Evolutionary conservation across 2,113 vertebrate genomes (phyloP).

Genomic region (Hiodon tergisus): DNA sequence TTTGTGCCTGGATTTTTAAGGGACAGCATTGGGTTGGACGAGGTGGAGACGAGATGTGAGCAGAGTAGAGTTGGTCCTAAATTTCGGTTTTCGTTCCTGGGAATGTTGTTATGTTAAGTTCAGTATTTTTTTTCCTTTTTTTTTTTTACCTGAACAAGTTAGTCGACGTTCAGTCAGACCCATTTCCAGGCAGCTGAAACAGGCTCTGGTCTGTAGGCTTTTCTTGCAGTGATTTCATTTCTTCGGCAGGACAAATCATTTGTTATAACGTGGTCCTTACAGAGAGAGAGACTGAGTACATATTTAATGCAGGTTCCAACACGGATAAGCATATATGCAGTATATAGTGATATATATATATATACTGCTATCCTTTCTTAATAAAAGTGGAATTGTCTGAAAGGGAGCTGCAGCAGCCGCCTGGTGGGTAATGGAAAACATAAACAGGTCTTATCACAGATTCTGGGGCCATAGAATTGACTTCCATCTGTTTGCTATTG

Average conservation of each 20-base stretch:
- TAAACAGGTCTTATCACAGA: slow-evolving; percentile 57
- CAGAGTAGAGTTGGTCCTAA: too few relatives aligned
- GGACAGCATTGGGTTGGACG: too few relatives aligned
- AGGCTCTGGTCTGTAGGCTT: neutral
- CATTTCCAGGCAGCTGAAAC: neutral
- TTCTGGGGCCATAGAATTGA: slow-evolving; percentile 43
- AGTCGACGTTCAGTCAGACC: neutral
- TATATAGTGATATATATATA: neutral
- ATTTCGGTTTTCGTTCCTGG: slow-evolving; percentile 25
- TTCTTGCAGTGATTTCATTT: neutral
- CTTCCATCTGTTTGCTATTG: slow-evolving; percentile 52
- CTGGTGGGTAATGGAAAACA: slow-evolving; percentile 53
- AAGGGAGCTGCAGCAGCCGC: slow-evolving; percentile 40
- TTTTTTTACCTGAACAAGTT: neutral
- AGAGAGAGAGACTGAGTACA: neutral
- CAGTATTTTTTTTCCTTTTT: neutral
- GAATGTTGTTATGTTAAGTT: neutral
- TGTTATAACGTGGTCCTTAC: neutral
- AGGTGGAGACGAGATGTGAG: too few relatives aligned
- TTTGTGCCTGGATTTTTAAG: too few relatives aligned
- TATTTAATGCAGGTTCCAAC: neutral
- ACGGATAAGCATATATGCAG: neutral
- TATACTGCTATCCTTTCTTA: slow-evolving; percentile 1
- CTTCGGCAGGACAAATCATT: neutral
- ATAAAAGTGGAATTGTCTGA: slow-evolving; percentile 16